Conservation (phyloP, 2,113 vertebrate genomes). For the Geococcyx californianus region DNA sequence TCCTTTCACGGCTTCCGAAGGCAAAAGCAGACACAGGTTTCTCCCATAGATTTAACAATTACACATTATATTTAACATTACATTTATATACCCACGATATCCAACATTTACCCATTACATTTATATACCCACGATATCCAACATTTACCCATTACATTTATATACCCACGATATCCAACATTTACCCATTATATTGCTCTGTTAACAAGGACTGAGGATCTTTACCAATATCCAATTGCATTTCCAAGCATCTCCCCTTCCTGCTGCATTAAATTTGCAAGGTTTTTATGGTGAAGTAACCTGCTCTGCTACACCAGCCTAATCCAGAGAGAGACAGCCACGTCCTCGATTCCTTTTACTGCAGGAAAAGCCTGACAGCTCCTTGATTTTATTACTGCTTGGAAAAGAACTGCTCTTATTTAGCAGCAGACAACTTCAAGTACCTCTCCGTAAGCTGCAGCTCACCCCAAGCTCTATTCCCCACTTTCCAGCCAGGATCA, state of each 20-base stretch:
- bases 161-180: no score
- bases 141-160: no score
- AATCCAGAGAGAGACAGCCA: background rate
- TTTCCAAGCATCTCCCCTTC: background rate
- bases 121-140: no score
- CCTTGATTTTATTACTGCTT: background rate
- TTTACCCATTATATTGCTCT: no score
- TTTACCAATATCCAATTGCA: background rate
- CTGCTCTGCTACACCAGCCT: background rate
- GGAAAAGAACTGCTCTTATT: background rate
- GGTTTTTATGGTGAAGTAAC: background rate
- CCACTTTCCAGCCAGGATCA: rapidly evolving
- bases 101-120: no score
- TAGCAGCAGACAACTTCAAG: background rate
- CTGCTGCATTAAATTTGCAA: background rate
- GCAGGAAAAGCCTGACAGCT: background rate
- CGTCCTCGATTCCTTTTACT: background rate
- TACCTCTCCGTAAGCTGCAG: background rate
- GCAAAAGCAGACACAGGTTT: background rate
- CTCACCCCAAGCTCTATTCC: background rate
- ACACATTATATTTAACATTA: background rate
- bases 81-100: no score
- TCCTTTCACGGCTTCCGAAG: background rate
- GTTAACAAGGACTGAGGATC: background rate
- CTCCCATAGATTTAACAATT: background rate